Evolutionary conservation across 2,113 vertebrate genomes (phyloP).

Genomic region (Rhinopomastus cyanomelas): DNA sequence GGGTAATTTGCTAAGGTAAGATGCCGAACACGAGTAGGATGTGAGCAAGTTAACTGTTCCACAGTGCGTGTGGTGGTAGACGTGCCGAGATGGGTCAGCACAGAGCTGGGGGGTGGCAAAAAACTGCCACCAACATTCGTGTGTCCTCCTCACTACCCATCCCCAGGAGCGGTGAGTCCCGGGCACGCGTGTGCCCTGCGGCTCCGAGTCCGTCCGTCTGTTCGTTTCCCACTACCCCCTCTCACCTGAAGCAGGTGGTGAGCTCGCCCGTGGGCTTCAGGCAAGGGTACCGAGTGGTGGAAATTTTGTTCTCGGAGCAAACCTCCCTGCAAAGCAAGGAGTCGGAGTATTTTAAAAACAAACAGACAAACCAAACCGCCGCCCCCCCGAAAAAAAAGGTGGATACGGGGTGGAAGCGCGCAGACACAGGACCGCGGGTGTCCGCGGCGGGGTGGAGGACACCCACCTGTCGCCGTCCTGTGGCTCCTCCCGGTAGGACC

Average conservation of each 20-base stretch:
- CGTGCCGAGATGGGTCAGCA: background rate
- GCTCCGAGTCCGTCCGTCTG: background rate
- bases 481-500: conserved; percentile 86
- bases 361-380: no score
- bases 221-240: background rate
- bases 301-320: conserved; percentile 89
- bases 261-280: conserved; percentile 87
- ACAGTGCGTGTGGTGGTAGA: rapidly evolving
- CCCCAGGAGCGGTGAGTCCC: background rate
- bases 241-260: conserved; percentile 92
- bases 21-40: background rate
- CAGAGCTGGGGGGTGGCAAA: background rate
- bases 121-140: background rate
- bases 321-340: conserved; percentile 76
- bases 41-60: background rate
- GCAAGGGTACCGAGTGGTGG: conserved; percentile 90
- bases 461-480: conserved; percentile 83
- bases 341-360: background rate
- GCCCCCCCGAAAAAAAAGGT: background rate
- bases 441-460: background rate
- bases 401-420: background rate
- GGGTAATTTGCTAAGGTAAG: background rate
- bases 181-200: background rate
- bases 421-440: no score
- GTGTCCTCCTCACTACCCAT: background rate